phyloP scores from a whole-genome alignment of 2,797 vertebrate genomes.

The Cirrhinus molitorella region DNA sequence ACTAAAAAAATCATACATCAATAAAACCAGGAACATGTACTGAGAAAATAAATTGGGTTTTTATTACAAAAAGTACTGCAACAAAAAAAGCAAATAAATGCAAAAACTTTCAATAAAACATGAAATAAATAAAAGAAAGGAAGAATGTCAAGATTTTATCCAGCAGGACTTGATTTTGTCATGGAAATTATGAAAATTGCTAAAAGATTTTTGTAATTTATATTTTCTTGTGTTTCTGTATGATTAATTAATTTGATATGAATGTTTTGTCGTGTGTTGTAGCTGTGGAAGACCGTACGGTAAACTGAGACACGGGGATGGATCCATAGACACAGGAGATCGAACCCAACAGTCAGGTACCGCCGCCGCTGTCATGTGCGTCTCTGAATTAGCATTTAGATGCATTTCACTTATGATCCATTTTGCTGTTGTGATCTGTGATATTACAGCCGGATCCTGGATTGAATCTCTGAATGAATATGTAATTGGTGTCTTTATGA shows the following conservation, averaged over 20 bases:
- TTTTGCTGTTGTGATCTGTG: slow-evolving; percentile 18
- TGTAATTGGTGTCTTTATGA: slow-evolving; percentile 8
- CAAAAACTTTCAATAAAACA: background rate
- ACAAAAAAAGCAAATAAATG: background rate
- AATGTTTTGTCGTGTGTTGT: background rate
- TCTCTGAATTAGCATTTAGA: slow-evolving; percentile 37
- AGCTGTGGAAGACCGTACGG: slow-evolving; percentile 94
- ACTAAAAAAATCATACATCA: too few relatives aligned
- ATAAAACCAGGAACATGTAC: too few relatives aligned
- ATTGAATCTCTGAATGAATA: slow-evolving; percentile 11
- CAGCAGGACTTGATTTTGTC: background rate
- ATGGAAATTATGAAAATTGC: background rate
- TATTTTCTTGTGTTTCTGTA: slow-evolving; percentile 50
- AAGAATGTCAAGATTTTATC: background rate
- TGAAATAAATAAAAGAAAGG: too few relatives aligned
- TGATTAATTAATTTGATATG: background rate
- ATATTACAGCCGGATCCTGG: slow-evolving; percentile 6
- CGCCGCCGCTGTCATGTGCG: slow-evolving; percentile 39
- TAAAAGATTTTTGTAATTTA: background rate
- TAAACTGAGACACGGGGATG: slow-evolving; percentile 81
- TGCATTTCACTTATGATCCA: slow-evolving; percentile 29
- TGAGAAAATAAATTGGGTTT: too few relatives aligned
- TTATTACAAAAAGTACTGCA: background rate
- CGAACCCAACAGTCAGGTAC: slow-evolving; percentile 85
- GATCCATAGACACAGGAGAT: slow-evolving; percentile 81